Conservation (phyloP, 2,888 invertebrate species). For the Pardosa pseudoannulata region DNA sequence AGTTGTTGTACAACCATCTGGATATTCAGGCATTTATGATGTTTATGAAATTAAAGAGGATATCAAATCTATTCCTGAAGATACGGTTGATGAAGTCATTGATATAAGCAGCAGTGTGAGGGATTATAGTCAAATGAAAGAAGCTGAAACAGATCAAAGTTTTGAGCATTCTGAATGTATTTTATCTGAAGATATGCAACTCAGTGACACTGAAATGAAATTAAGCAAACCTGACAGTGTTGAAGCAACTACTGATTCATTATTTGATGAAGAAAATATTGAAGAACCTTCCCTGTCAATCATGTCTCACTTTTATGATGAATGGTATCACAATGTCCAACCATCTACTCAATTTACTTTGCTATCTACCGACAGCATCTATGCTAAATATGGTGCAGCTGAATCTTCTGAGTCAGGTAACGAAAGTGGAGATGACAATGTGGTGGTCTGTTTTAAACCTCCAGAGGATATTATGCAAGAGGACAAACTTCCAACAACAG, state of each 20-base stretch:
- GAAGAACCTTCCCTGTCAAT: slow-evolving; percentile 42
- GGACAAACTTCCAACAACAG: no score
- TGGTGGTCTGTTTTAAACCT: background rate
- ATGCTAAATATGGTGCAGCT: slow-evolving; percentile 26
- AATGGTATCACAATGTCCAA: slow-evolving; percentile 55
- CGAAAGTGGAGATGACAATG: slow-evolving; percentile 49
- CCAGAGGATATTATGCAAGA: background rate
- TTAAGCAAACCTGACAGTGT: background rate
- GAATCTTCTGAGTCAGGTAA: slow-evolving; percentile 43
- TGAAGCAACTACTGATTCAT: background rate
- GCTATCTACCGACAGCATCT: slow-evolving; percentile 24
- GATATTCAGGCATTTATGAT: no score
- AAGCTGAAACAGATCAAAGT: background rate
- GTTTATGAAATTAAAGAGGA: no score
- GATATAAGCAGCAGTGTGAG: background rate
- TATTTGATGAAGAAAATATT: slow-evolving; percentile 16
- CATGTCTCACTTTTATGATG: slow-evolving; percentile 69
- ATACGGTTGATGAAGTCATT: background rate
- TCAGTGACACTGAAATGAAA: background rate
- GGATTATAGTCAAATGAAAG: background rate
- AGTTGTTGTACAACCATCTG: no score
- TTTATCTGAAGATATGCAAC: background rate
- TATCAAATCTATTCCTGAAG: background rate
- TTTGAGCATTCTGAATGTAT: background rate
- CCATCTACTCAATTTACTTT: slow-evolving; percentile 1